Base-by-base conservation (phyloP, 1,140 invertebrate species). In the Drosophila gunungcola region DNA sequence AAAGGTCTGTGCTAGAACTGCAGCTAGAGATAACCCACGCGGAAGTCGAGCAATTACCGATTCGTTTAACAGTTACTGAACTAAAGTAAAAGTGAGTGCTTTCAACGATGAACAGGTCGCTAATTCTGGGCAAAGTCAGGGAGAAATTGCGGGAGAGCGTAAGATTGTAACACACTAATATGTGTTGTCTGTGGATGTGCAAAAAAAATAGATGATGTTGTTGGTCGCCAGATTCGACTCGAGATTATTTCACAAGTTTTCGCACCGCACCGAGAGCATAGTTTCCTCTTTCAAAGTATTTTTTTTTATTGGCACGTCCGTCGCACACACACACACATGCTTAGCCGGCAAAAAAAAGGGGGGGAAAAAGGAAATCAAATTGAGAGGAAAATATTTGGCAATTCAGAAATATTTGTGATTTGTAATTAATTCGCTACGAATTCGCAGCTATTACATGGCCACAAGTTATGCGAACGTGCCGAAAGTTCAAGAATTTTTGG, bases 191-290 rank as follows among this genome's bases (percentile, higher is more conserved):
- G 43, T 68, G 34, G 45, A 42, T 21, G 13, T 60, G 38, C 4
- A 25, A 52, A 51, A 6, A 32, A 32, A 6, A 7, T 32, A 73
- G 57, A 61, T 61, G 62, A 48, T 55, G 69, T 55, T 53, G 41
- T 63, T 51, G 45, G 32, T 52, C 48, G 52, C 55, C 27, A 9
- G 48, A 49, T 13, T 49, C 3, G 16, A 21, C 16, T 21, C 16
- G 53, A 51, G 69, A 79, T 88, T 72, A 86, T 86, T 86, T 86
- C 82, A 88, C 82, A 64, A 86, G 48, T 85, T 82, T 75, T 68
- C 62, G 48, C 51, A 41, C 56, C 13, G 39, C 70, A 74, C 64
- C 51, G 67, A 63, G 27, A 34, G 49, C 72, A 74, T 64, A 74
- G 61, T 53, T 53, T 25, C 46, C 13, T 29, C 48, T 78, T 58